These are phyloP conservation scores for Diadophis punctatus DNA, from an alignment of 2,113 vertebrate genomes.

Conservation along the genomic window DNA sequence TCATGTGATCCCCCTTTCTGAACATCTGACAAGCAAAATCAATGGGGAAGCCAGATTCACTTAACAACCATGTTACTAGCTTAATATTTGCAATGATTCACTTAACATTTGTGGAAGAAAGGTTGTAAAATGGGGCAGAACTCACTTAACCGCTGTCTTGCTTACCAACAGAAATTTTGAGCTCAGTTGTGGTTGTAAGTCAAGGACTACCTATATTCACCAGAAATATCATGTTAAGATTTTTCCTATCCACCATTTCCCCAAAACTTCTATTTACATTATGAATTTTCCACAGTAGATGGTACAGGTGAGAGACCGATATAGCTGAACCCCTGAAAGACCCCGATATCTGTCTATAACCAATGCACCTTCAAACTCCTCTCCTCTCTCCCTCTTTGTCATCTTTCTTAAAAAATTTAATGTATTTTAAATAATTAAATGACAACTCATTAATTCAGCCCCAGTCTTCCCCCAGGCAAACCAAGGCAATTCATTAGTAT, in stretches of 20 bases:
- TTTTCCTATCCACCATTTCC: not conserved
- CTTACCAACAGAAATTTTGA: not conserved
- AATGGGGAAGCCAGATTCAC: no score
- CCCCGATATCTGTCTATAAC: not conserved
- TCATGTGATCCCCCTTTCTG: no score
- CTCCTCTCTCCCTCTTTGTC: not conserved
- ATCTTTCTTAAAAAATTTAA: not conserved
- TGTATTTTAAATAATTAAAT: conserved; percentile 21
- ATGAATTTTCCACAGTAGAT: not conserved
- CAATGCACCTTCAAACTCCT: not conserved
- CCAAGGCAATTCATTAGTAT: conserved; percentile 1
- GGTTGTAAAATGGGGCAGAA: not conserved
- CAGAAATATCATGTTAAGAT: not conserved
- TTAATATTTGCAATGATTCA: not conserved
- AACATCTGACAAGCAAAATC: no score
- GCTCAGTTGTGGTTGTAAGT: not conserved
- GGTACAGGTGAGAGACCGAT: not conserved
- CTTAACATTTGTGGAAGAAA: not conserved
- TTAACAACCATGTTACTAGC: no score
- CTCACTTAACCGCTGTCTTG: no score
- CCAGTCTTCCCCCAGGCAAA: not conserved
- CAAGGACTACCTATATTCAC: not conserved
- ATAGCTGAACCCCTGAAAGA: not conserved
- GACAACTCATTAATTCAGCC: conserved; percentile 18
- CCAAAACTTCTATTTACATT: not conserved